Evolutionary conservation across 2,888 invertebrate species (phyloP), one percentile per base, ranked within the genome.

Genomic region (Tridacna gigas): DNA sequence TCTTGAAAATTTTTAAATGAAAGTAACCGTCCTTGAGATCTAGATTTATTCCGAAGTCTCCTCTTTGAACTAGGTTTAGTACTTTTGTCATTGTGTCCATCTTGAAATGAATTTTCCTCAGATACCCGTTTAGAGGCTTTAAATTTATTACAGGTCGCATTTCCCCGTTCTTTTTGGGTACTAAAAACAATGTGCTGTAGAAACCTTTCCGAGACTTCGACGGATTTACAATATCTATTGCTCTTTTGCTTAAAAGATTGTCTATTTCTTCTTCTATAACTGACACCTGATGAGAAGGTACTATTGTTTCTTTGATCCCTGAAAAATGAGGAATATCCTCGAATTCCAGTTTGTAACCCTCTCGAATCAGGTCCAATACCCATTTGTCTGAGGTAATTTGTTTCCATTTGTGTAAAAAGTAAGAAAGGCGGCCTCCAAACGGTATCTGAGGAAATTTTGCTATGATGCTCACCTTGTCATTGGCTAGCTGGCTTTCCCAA

Each of bases 401-500:
- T 56, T 77, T 20, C 77, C 56, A 51, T 20, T 77, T 37, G 60
- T 51, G 20, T 7, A 67, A 37, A 69, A 67, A 77, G 37, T 67
- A 26, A 56, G 77, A 77, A 47, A 77, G 65, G 20, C 56, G 67
- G 26, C 56, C 77, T 56, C 77, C 77, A 26, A 77, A 67, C 20
- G 77, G 67, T 77, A 77, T 77, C 56, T 69, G 67, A 20, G 67
- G 67, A 56, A 25, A 56, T 48, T 66, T 78, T 26, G 79, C 79
- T 25, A 79, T 79, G 60, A 48, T 28, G n/a, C 73, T 79, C 45
- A 79, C 77, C 37, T 69, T 73, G 79, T 73, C 63, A 73, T 79
- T 79, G 22, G 12, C 37, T 26, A 78, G 51, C 26, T 78, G 79
- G 15, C 25, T 56, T 77, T 28, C 37, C 69, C 22, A n/a, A n/a